Conservation (phyloP, 2,113 vertebrate genomes). For the Neogobius melanostomus region DNA sequence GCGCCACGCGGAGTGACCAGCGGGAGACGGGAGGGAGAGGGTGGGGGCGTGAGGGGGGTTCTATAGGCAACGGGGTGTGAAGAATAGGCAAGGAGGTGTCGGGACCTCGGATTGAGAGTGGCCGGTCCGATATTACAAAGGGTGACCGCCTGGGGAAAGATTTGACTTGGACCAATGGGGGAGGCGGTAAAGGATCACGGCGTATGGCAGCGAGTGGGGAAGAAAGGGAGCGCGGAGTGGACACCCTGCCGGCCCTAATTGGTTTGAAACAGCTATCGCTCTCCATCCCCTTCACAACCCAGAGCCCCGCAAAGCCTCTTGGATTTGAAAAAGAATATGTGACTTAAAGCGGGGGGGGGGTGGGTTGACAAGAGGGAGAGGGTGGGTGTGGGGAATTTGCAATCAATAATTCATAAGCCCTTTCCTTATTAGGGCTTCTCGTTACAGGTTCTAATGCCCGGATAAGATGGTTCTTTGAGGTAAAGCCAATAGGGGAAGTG, state of each 20-base stretch:
- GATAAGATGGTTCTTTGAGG: conserved; percentile 62
- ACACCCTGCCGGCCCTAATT: conserved; percentile 70
- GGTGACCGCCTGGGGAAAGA: conserved; percentile 52
- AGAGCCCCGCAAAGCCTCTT: conserved; percentile 66
- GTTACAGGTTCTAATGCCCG: conserved; percentile 66
- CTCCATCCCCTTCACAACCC: conserved; percentile 54
- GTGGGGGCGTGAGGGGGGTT: no score
- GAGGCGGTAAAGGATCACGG: conserved; percentile 67
- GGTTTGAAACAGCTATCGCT: conserved; percentile 62
- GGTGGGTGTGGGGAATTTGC: conserved; percentile 21
- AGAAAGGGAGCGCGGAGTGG: conserved; percentile 31
- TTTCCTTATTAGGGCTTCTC: conserved; percentile 77
- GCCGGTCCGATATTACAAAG: conserved; percentile 32
- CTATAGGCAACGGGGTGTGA: conserved; percentile 25
- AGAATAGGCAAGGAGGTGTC: conserved; percentile 28
- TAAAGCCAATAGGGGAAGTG: conserved; percentile 58
- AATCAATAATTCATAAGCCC: conserved; percentile 81
- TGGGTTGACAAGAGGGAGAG: no score
- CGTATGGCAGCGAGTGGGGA: conserved; percentile 39
- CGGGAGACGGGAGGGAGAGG: background rate
- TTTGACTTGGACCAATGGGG: conserved; percentile 60
- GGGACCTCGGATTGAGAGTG: conserved; percentile 35
- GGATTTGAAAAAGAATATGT: conserved; percentile 77
- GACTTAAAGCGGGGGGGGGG: conserved; percentile 62
- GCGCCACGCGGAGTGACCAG: conserved; percentile 11